Base-by-base conservation (phyloP, 2,113 vertebrate genomes). In the Tympanuchus pallidicinctus region DNA sequence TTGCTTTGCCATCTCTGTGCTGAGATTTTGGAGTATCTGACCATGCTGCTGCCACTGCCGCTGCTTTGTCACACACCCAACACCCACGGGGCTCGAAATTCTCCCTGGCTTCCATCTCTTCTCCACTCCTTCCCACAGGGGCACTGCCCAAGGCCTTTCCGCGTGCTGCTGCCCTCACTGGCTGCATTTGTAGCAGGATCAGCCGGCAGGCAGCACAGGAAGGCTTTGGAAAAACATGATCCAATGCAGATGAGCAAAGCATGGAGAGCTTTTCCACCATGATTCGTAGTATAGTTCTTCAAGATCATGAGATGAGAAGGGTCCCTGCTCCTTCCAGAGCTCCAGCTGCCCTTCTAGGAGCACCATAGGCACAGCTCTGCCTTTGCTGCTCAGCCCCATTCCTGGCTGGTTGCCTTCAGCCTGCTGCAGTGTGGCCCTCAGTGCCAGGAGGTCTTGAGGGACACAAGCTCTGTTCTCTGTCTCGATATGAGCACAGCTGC, bases 1-100 rank as follows among this genome's bases (percentile, higher is more conserved):
- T 98, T 98, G 98, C 98, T 98, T 98, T 97, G 97, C 97, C 97
- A 95, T 97, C 92, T 97, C 89, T 97, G 95, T 97, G 95, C 96
- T 96, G 94, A 94, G 92, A 97, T 97, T 87, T 93, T 94, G 82
- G 94, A 97, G 97, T 98, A 96, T 95, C 97, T 97, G 97, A 97
- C 92, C 97, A 93, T 82, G 89, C 97, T 94, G 96, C 97, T 96
- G 94, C 96, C 94, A 93, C 91, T 78, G 92, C 97, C 82, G 89
- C 98, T 97, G 97, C 98, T 97, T 97, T 95, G 86, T 89, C 89
- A 93, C 97, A 90, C 75, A 86, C 90, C 96, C 96, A 78, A 94
- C 93, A 92, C 94, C 92, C 79, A 88, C 90, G 86, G 97, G 97
- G 97, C 97, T 98, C 97, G 97, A 98, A 98, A 98, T 98, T 97